Evolutionary conservation across 2,888 invertebrate species (phyloP).

Genomic region (Amphipyra berbera): DNA sequence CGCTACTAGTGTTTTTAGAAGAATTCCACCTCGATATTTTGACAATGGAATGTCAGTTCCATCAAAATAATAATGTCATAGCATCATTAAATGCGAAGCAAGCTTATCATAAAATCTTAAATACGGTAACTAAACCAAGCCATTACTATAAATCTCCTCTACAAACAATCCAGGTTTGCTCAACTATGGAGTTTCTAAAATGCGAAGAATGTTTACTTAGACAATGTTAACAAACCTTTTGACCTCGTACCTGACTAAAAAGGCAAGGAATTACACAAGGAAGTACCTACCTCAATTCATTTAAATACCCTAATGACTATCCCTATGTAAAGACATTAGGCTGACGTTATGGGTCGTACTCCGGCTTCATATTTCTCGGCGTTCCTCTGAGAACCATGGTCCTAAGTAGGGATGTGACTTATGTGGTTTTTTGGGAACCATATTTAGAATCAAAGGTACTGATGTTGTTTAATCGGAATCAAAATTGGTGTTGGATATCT

Average conservation of each 20-base stretch:
- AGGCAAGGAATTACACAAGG: constrained; percentile 11
- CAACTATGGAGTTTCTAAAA: constrained; percentile 16
- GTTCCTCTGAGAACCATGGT: constrained; percentile 24
- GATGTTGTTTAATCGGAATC: no score
- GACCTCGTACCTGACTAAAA: constrained; percentile 14
- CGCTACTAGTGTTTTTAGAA: no score
- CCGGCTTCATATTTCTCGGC: constrained; percentile 48
- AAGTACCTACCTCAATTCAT: constrained; percentile 28
- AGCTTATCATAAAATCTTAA: neutral
- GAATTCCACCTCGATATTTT: no score
- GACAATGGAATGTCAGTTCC: no score
- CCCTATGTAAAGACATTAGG: constrained; percentile 31
- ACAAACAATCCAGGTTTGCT: constrained; percentile 18
- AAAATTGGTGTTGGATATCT: no score
- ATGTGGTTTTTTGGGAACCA: neutral
- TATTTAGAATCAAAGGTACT: neutral
- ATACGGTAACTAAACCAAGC: neutral
- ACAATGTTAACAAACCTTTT: constrained; percentile 11
- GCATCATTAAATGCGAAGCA: no score
- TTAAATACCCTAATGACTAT: constrained; percentile 45
- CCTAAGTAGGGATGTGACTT: constrained; percentile 13
- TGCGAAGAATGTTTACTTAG: constrained; percentile 24
- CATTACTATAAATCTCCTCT: constrained; percentile 11
- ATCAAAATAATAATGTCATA: no score
- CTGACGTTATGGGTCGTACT: constrained; percentile 27